Conservation (phyloP, 2,113 vertebrate genomes). For the Tonatia bakeri region DNA sequence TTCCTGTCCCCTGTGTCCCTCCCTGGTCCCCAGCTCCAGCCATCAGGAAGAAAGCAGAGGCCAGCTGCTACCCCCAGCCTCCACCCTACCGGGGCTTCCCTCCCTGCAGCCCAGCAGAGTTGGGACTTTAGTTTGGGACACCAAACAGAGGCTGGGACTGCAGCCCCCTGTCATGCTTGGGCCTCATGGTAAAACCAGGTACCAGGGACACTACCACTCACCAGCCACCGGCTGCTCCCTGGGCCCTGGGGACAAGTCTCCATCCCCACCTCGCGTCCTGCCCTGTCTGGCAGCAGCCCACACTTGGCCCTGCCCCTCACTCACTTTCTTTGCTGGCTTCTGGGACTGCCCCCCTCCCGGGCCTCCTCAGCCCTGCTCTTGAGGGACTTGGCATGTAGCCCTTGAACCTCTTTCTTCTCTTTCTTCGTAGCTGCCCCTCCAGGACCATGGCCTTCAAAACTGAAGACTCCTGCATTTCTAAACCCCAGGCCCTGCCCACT, state of each 20-base stretch:
- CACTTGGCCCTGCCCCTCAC: fast-evolving
- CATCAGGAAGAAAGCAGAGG: neutral
- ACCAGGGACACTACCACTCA: fast-evolving
- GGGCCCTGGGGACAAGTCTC: neutral
- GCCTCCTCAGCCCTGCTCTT: neutral
- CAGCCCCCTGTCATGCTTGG: neutral
- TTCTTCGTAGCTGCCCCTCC: neutral
- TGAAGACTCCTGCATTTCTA: neutral
- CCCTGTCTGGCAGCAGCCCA: neutral
- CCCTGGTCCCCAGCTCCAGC: neutral
- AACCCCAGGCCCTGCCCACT: neutral
- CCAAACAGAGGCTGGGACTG: neutral
- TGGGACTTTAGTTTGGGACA: neutral
- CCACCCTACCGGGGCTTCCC: fast-evolving
- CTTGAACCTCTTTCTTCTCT: neutral
- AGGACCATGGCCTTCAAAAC: neutral
- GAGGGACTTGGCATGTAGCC: neutral
- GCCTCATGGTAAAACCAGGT: fast-evolving
- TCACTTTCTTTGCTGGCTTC: neutral
- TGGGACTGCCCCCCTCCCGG: fast-evolving
- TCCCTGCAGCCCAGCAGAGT: neutral
- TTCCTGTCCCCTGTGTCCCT: too few species aligned
- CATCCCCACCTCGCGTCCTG: fast-evolving
- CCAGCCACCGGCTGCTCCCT: fast-evolving
- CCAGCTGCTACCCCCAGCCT: neutral